Conservation (phyloP, 2,113 vertebrate genomes). For the Rhabdornis inornatus region DNA sequence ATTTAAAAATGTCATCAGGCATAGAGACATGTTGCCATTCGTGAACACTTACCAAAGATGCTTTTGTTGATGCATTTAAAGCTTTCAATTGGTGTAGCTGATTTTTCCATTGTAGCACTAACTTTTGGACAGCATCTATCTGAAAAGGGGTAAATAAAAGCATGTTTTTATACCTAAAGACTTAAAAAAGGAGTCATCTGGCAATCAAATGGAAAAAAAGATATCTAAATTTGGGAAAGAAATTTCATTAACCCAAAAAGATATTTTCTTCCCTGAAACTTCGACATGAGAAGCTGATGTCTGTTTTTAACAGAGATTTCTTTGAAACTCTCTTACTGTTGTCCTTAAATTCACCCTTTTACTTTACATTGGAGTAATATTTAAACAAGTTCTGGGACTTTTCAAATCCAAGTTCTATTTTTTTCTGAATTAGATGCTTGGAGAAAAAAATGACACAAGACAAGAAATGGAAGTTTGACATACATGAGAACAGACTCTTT, state of each 20-base stretch:
- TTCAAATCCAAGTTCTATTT: not conserved
- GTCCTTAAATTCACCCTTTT: not conserved
- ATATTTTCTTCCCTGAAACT: not conserved
- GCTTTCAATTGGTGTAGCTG: slow-evolving; percentile 77
- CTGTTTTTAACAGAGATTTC: not conserved
- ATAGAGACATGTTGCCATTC: not conserved
- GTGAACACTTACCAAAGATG: slow-evolving; percentile 76
- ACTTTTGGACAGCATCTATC: slow-evolving; percentile 76
- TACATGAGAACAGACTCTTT: not conserved
- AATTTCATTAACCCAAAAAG: not conserved
- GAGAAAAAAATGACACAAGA: not conserved
- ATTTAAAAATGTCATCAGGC: not conserved
- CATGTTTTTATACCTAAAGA: not conserved
- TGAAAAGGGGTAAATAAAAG: slow-evolving; percentile 44
- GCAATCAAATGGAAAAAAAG: not conserved
- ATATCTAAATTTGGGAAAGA: not conserved
- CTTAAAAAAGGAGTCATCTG: not conserved
- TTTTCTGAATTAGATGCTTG: not conserved
- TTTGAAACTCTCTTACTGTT: not conserved
- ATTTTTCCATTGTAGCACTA: slow-evolving; percentile 77
- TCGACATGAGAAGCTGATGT: not conserved
- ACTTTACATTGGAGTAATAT: not conserved
- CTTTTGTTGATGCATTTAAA: slow-evolving; percentile 71
- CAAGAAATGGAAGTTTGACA: not conserved
- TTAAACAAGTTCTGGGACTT: not conserved